Evolutionary conservation across 2,888 invertebrate species (phyloP).

Genomic region (Tinea semifulvella): DNA sequence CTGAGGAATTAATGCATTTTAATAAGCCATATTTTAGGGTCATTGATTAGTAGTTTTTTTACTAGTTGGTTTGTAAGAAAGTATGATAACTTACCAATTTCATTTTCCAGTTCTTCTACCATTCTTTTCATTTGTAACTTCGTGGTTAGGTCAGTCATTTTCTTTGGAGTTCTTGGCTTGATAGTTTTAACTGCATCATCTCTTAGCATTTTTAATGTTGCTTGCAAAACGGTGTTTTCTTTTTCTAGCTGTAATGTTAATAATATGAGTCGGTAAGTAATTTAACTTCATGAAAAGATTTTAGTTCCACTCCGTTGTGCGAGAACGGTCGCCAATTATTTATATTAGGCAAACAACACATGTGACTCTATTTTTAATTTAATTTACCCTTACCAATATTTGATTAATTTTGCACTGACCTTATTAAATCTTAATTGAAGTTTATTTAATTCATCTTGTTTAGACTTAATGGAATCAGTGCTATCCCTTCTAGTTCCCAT

Average conservation of each 20-base stretch:
- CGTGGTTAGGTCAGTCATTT: conserved; percentile 75
- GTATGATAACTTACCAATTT: conserved; percentile 69
- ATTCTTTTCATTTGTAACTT: conserved; percentile 81
- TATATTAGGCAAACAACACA: neutral
- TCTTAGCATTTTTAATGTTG: conserved; percentile 71
- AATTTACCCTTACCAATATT: neutral
- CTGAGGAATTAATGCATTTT: neutral
- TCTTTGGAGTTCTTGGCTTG: conserved; percentile 76
- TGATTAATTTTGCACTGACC: conserved; percentile 27
- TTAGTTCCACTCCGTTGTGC: no score
- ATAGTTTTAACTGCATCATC: conserved; percentile 72
- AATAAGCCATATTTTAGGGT: neutral
- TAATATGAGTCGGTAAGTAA: neutral
- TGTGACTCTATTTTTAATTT: neutral
- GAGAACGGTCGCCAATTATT: neutral
- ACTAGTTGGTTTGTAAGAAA: neutral
- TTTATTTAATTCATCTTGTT: conserved; percentile 63
- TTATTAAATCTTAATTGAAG: conserved; percentile 60
- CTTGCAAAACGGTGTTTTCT: conserved; percentile 72
- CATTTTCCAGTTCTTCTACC: conserved; percentile 88
- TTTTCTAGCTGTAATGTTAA: conserved; percentile 61
- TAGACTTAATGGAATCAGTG: conserved; percentile 45
- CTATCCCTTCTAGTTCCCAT: conserved; percentile 47
- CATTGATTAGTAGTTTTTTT: neutral
- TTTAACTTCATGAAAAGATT: neutral